phyloP scores from a whole-genome alignment of 2,113 vertebrate species.

The Nothobranchius kuhntae region DNA sequence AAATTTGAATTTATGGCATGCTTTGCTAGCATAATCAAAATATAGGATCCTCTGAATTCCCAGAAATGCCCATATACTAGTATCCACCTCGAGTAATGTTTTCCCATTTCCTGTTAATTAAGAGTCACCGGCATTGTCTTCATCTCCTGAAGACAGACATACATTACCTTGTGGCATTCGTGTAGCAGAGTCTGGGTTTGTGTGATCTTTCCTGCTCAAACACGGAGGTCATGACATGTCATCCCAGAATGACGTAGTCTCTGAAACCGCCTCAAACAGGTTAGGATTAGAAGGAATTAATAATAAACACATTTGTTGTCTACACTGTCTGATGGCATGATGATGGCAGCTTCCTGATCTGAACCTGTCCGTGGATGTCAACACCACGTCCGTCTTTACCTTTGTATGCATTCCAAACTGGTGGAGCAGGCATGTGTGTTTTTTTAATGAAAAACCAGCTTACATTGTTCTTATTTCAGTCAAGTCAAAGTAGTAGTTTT shows the following conservation, averaged over 20 bases:
- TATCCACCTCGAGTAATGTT: too few relatives aligned
- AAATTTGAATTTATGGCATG: not conserved
- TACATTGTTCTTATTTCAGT: not conserved
- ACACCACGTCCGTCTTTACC: not conserved
- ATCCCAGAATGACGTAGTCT: not conserved
- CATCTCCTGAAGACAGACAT: slow-evolving; percentile 3
- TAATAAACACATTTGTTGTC: not conserved
- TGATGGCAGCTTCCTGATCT: slow-evolving; percentile 6
- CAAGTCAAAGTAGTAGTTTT: not conserved
- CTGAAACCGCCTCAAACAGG: not conserved
- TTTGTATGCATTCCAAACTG: not conserved
- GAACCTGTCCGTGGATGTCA: not conserved
- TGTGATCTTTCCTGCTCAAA: not conserved
- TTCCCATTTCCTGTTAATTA: not conserved
- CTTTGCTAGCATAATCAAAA: not conserved
- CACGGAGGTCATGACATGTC: not conserved
- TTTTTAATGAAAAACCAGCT: not conserved
- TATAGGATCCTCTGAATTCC: not conserved
- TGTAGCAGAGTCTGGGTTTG: not conserved
- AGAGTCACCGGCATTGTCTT: not conserved
- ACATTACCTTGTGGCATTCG: not conserved
- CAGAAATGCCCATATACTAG: too few relatives aligned
- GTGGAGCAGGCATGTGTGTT: not conserved
- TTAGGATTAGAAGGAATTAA: not conserved
- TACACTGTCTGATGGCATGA: not conserved